Base-by-base conservation (phyloP, 1,140 invertebrate genomes). In the Orchestia grillus region DNA sequence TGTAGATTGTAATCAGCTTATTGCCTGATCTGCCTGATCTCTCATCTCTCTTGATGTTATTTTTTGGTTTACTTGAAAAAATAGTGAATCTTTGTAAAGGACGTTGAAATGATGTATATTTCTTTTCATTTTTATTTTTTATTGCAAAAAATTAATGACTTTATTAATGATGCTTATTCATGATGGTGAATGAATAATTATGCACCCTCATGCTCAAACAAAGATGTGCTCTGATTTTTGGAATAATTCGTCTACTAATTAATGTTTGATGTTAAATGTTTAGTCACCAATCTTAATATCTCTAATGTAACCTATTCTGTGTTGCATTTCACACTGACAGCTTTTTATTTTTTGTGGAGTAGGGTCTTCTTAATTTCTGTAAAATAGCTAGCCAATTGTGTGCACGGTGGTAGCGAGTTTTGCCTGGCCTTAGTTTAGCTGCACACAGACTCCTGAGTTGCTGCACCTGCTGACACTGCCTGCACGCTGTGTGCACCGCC, bases 401-500 rank as follows among this genome's bases (percentile, higher is more conserved):
- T 77, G 62, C 62, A 77, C 62, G 36, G 62, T 77, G 6, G 19
- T 53, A 53, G 47, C 19, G n/a, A n/a, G n/a, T n/a, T n/a, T n/a
- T n/a, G 47, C 19, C 36, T 36, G 11, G 62, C 15, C 62, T 77
- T 77, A 77, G 62, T 77, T 77, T 8, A 15, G 15, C 62, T 77
- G 62, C 47, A 53, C 47, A 53, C 47, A 53, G 47, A 53, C 6
- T 53, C 6, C 47, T 53, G 47, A 53, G 6, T 53, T 53, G 19
- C 47, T 53, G 47, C 62, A 77, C 11, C 62, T 23, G 62, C 62
- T 77, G 62, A 15, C 11, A 77, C 15, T 23, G 28, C 62, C 62
- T 77, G 62, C 62, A 23, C 28, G 62, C 19, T 53, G 62, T 77
- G 1, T 28, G 36, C 62, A 77, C 62, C 87, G 97, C 95, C 97